These are phyloP conservation scores for Coptotermes formosanus DNA, from an alignment of 1,140 invertebrate genomes.

Conservation along the genomic window DNA sequence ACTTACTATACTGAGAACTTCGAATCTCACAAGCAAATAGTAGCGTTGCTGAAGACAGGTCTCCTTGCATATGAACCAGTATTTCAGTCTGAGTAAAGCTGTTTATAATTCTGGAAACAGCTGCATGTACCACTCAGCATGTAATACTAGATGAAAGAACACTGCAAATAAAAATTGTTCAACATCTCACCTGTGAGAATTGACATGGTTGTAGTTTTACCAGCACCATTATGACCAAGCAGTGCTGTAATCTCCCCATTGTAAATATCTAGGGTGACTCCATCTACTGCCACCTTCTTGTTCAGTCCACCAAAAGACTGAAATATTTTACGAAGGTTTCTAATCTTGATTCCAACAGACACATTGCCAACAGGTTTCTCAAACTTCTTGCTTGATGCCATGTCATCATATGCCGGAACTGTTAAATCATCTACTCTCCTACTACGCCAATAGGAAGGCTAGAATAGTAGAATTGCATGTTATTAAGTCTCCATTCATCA, in stretches of 20 bases:
- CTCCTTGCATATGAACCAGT: no score
- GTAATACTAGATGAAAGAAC: no score
- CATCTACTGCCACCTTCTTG: constrained; percentile 57
- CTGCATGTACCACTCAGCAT: no score
- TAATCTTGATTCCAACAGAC: constrained; percentile 39
- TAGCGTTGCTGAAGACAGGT: no score
- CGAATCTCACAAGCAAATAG: no score
- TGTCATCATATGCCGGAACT: neutral
- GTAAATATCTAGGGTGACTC: constrained; percentile 63
- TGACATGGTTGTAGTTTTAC: constrained; percentile 78
- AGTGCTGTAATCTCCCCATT: constrained; percentile 67
- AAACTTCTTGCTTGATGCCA: constrained; percentile 39
- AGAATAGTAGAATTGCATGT: neutral
- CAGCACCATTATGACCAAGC: constrained; percentile 83
- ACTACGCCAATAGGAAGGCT: neutral
- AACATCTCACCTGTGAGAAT: constrained; percentile 57
- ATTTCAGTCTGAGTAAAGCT: no score
- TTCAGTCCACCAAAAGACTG: constrained; percentile 34
- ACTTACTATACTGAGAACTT: no score
- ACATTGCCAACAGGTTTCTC: constrained; percentile 37
- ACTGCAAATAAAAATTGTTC: constrained; percentile 45
- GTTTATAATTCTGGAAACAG: no score
- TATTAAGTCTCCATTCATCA: constrained; percentile 6
- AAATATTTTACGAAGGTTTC: constrained; percentile 40
- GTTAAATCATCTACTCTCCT: neutral